Percentiles rank a stretch among this genome's conserved stretches.
phyloP scores from a whole-genome alignment of 2,797 vertebrate genomes.

The Rhinogobio ventralis region DNA sequence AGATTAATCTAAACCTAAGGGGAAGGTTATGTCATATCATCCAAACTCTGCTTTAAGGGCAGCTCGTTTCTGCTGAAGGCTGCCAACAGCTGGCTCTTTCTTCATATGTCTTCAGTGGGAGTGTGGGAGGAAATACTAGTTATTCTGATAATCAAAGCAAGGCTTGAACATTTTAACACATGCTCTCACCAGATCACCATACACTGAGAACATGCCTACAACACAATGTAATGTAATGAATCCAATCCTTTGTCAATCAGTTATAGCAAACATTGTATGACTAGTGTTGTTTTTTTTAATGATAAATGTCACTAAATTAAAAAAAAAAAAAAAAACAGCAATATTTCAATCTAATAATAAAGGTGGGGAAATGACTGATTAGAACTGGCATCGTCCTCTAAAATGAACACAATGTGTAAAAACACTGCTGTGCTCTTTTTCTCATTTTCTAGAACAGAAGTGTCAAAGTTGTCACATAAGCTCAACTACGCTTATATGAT shows the following conservation, averaged over 20 bases:
- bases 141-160: slow-evolving; percentile 36
- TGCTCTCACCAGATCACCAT: slow-evolving; percentile 22
- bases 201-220: slow-evolving; percentile 14
- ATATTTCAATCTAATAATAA: neutral
- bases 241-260: neutral
- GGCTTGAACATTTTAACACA: slow-evolving; percentile 31
- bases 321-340: no score
- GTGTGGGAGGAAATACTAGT: slow-evolving; percentile 39
- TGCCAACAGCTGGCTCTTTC: slow-evolving; percentile 71
- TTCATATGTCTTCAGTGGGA: slow-evolving; percentile 31
- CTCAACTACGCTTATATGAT: neutral
- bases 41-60: slow-evolving; percentile 17
- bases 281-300: no score
- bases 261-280: neutral
- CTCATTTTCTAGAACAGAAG: neutral
- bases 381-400: neutral
- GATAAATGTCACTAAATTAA: no score
- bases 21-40: slow-evolving; percentile 40
- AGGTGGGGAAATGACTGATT: neutral
- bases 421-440: neutral
- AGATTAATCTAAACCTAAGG: slow-evolving; percentile 31
- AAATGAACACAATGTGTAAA: neutral
- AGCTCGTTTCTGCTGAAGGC: slow-evolving; percentile 54
- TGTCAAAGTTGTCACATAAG: neutral
- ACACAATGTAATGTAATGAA: slow-evolving; percentile 1